Conservation (phyloP, 1,140 invertebrate species). For the Platorchestia sp. region DNA sequence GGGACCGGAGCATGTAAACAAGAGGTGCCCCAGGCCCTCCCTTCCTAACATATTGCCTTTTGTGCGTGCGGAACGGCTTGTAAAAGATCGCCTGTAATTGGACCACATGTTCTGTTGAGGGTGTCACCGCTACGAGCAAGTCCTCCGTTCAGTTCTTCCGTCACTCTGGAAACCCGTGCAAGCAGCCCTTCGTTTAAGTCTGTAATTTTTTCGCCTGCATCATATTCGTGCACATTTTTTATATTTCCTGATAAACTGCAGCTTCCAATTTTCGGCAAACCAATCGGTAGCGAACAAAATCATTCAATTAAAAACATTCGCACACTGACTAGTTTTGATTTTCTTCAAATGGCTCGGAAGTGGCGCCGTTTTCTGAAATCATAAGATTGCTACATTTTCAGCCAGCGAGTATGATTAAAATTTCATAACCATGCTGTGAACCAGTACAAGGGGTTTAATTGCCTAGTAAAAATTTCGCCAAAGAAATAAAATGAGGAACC, state of each 20-base stretch:
- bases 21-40: not conserved
- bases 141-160: not conserved
- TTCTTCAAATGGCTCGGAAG: not conserved
- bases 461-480: too few relatives aligned
- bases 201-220: not conserved
- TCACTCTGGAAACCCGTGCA: not conserved
- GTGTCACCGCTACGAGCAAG: not conserved
- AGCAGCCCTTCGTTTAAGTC: not conserved
- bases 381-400: not conserved
- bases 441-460: too few relatives aligned
- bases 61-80: not conserved
- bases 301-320: not conserved
- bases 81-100: constrained; percentile 8
- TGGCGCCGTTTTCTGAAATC: not conserved
- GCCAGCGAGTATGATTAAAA: not conserved
- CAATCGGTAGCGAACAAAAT: not conserved
- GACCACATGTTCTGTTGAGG: not conserved
- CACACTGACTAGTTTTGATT: not conserved
- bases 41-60: constrained; percentile 8
- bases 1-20: not conserved
- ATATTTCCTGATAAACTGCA: not conserved
- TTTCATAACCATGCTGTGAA: not conserved
- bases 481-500: too few relatives aligned
- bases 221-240: not conserved
- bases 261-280: not conserved